Evolutionary conservation across 1,140 invertebrate genomes (phyloP), one percentile per base, ranked within the genome.

Genomic region (Eufriesea mexicana): DNA sequence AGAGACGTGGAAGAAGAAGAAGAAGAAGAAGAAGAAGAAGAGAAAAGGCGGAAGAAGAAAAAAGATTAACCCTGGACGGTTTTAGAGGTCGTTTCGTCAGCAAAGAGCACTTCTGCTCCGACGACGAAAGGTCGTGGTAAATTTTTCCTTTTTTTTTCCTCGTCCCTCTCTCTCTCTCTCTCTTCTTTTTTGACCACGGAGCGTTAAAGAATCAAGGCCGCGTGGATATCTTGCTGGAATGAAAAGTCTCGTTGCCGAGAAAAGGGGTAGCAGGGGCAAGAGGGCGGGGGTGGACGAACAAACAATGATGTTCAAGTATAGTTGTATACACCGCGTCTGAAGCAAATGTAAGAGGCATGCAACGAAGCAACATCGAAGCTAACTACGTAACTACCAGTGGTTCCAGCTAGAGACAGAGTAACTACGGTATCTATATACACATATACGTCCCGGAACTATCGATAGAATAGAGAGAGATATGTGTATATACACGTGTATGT

Each of bases 131-230:
- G 79, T 81, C 72, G 72, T 47, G 72, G 72, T 68, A 49, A 72
- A 75, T 67, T 67, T 51, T 73, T 25, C 12, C 49, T 61, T 35
- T 42, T 35, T 42, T 55, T n/a, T 35, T 18, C 9, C 42, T 2
- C 35, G 35, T 35, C 71, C 16, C 35, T 20, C 59, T 28, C 59
- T 62, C 0, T 8, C 25, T 25, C 59, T 16, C 28, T 25, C 23
- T 68, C 12, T 25, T 61, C 9, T 64, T 80, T 81, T 55, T 67
- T 73, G 70, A 54, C 71, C 49, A 55, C 62, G 62, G 62, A 75
- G 79, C 79, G 79, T 81, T 81, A 75, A 75, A 81, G 72, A 75
- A 75, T 73, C 72, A 51, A 81, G 72, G 59, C 51, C 49, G 51
- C 23, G 79, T 35, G 49, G 72, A 66, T 74, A 75, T 75, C 42